Conservation (phyloP, 1,140 invertebrate genomes). For the Varroa destructor region DNA sequence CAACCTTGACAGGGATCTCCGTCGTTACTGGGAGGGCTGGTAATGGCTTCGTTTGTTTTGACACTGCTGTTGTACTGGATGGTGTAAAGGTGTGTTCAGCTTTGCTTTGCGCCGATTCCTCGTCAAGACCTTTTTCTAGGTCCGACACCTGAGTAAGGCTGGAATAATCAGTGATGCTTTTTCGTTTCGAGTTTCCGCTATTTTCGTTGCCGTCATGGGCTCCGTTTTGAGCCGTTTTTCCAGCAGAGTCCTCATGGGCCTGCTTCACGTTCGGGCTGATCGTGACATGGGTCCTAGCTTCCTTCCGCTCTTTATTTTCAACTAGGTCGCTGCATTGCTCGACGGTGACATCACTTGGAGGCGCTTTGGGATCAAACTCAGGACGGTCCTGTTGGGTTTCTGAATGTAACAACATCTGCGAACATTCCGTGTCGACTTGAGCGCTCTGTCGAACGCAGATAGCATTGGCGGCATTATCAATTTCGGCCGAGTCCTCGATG, state of each 20-base stretch:
- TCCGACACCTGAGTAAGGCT: conserved; percentile 15
- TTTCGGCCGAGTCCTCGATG: conserved; percentile 21
- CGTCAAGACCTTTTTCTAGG: conserved; percentile 1
- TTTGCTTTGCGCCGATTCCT: neutral
- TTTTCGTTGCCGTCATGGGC: too few species aligned
- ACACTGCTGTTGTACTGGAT: too few species aligned
- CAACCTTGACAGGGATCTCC: neutral
- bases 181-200: neutral
- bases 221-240: too few species aligned
- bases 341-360: conserved; percentile 7
- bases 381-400: conserved; percentile 13
- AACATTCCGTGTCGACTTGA: conserved; percentile 11
- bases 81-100: neutral
- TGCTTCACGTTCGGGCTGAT: neutral
- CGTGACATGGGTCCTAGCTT: conserved; percentile 14
- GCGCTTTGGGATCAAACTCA: conserved; percentile 17
- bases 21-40: too few species aligned
- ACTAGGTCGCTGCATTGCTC: conserved; percentile 17
- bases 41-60: too few species aligned
- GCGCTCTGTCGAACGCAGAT: conserved; percentile 21
- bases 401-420: conserved; percentile 21
- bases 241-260: too few species aligned
- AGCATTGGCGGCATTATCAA: conserved; percentile 8
- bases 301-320: neutral
- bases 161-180: conserved; percentile 2